These are phyloP conservation scores for Alligator sinensis DNA, from an alignment of 2,113 vertebrate species.

Conservation along the genomic window DNA sequence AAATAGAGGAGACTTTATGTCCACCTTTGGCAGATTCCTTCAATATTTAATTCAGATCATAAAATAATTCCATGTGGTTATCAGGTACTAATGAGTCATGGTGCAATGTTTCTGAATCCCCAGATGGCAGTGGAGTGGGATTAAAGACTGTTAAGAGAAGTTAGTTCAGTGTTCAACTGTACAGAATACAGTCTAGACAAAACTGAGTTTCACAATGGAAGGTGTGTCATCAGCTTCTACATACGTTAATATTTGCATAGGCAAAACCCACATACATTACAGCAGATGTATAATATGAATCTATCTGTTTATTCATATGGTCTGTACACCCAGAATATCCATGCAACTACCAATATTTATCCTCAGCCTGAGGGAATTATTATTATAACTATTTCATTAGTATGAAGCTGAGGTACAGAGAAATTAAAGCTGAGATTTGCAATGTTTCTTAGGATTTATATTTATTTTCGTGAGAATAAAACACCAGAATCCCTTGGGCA, in stretches of 20 bases:
- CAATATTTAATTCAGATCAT: conserved; percentile 50
- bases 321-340: neutral
- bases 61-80: conserved; percentile 58
- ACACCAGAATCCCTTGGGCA: neutral
- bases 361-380: neutral
- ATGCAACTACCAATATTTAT: neutral
- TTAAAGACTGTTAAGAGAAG: conserved; percentile 55
- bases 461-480: neutral
- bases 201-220: conserved; percentile 39
- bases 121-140: conserved; percentile 44
- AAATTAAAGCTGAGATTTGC: neutral
- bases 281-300: neutral
- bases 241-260: neutral
- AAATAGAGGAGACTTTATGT: neutral
- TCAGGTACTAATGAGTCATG: conserved; percentile 49
- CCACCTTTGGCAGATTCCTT: conserved; percentile 14
- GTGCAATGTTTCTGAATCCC: conserved; percentile 41
- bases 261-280: neutral
- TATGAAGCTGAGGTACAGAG: neutral
- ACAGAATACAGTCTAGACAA: conserved; percentile 57
- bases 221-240: conserved; percentile 53
- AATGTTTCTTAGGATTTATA: conserved; percentile 9
- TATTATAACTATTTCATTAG: neutral
- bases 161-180: neutral
- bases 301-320: neutral